Percentiles rank a stretch among this genome's conserved stretches.
Evolutionary conservation across 64 coral and sea anemone species (phyloP).

Genomic region (Actinia equina): DNA sequence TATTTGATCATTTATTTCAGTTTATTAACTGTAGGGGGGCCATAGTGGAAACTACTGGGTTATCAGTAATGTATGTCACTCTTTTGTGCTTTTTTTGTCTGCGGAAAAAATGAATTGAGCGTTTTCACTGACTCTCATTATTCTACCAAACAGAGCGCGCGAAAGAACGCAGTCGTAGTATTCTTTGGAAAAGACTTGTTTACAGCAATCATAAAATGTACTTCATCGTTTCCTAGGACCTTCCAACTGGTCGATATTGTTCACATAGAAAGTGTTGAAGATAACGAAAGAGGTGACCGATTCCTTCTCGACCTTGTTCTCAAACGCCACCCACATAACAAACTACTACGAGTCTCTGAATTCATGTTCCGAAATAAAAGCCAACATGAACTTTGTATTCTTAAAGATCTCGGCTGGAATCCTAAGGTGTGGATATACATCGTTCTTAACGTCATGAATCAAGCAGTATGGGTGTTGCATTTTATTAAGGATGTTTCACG

Average conservation of each 20-base stretch:
- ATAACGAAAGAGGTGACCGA: not conserved
- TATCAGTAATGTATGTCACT: too few relatives aligned
- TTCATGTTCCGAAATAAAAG: not conserved
- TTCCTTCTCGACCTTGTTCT: not conserved
- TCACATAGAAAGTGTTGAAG: not conserved
- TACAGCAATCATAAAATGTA: too few relatives aligned
- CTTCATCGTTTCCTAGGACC: not conserved
- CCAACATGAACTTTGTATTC: conserved; percentile 4
- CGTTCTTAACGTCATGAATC: conserved; percentile 49
- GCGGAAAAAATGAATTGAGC: too few relatives aligned
- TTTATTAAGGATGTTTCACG: conserved; percentile 62
- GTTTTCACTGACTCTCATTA: too few relatives aligned
- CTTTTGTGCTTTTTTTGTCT: too few relatives aligned
- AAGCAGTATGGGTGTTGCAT: conserved; percentile 59
- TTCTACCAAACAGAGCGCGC: too few relatives aligned
- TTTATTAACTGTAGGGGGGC: too few relatives aligned
- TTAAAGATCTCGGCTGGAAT: not conserved
- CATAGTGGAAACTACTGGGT: too few relatives aligned
- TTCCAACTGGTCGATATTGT: not conserved
- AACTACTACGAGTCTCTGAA: not conserved
- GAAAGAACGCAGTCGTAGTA: too few relatives aligned
- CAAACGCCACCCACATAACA: not conserved
- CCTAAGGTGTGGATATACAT: not conserved
- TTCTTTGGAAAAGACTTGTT: too few relatives aligned
- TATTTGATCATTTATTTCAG: too few relatives aligned